Evolutionary conservation across 2,113 vertebrate species (phyloP), one percentile per base, ranked within the genome.

Genomic region (Pachyramphus minor): DNA sequence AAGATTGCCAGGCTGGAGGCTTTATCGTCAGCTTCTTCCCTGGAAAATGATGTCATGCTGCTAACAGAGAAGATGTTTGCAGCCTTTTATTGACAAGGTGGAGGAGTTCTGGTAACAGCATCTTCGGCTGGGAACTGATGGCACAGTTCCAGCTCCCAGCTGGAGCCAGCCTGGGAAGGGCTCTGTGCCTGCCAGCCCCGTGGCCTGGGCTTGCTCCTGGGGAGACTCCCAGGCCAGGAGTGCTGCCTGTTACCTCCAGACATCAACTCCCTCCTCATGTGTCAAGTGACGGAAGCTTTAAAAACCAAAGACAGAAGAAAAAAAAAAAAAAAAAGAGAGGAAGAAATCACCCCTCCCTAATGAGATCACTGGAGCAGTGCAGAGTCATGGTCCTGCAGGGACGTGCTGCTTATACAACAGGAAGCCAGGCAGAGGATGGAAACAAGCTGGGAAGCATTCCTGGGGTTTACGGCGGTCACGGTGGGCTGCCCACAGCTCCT

Each of bases 91-190:
- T 95, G 97, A 97, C 95, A 96, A 95, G 94, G 96, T 97, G 95
- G 91, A 97, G 81, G 88, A 95, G 96, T 95, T 94, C 96, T 96
- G 95, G 91, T 94, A 97, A 96, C 95, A 94, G 97, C 96, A 97
- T 97, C 95, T 95, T 93, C 76, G 5, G 75, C 87, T 97, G 95
- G 91, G 88, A 96, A 93, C 72, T 53, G 77, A 93, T 93, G 97
- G 96, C 96, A 93, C 8, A 1, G 12, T 52, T 95, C 95, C 97
- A 97, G 96, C 72, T 77, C 59, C n/a, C 92, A 89, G 95, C 88
- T 68, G 91, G 53, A 93, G 78, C 82, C 93, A 90, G 89, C 67
- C 66, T 33, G 75, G 1, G 25, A 76, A 41, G 78, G 94, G 69
- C 3, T 6, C 47, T 35, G 14, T 4, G 19, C 2, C 11, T 80